Evolutionary conservation across 1,140 invertebrate species (phyloP).

Genomic region (Tetranychus cinnabarinus): DNA sequence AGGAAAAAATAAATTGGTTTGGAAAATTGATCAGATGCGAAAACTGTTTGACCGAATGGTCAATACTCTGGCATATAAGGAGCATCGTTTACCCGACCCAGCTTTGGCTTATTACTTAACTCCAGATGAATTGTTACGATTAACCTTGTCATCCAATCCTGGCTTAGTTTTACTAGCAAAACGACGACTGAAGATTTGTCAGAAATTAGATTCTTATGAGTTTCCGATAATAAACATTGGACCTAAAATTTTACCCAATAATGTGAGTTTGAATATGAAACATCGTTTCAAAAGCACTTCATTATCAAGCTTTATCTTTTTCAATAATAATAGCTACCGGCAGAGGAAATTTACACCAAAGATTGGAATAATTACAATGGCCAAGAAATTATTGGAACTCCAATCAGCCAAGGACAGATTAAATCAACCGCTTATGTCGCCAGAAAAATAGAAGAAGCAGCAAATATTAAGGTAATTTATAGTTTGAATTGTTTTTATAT

Average conservation of each 20-base stretch:
- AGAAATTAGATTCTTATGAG: conserved; percentile 28
- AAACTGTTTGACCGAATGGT: conserved; percentile 32
- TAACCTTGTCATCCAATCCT: conserved; percentile 30
- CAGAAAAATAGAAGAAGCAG: conserved; percentile 20
- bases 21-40: conserved; percentile 32
- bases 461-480: conserved; percentile 19
- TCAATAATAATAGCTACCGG: neutral
- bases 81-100: conserved; percentile 35
- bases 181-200: conserved; percentile 30
- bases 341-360: neutral
- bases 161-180: conserved; percentile 36
- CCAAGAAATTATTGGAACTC: conserved; percentile 30
- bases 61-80: conserved; percentile 26
- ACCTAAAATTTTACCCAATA: neutral
- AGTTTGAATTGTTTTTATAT: neutral
- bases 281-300: neutral
- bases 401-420: conserved; percentile 39
- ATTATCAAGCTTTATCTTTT: no score
- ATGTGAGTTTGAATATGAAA: neutral
- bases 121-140: conserved; percentile 32
- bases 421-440: conserved; percentile 43
- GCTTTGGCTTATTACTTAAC: conserved; percentile 45
- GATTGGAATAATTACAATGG: neutral
- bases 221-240: conserved; percentile 39
- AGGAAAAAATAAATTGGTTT: conserved; percentile 12